Evolutionary conservation across 2,888 invertebrate genomes (phyloP).

Genomic region (Lasioglossum oenotherae): DNA sequence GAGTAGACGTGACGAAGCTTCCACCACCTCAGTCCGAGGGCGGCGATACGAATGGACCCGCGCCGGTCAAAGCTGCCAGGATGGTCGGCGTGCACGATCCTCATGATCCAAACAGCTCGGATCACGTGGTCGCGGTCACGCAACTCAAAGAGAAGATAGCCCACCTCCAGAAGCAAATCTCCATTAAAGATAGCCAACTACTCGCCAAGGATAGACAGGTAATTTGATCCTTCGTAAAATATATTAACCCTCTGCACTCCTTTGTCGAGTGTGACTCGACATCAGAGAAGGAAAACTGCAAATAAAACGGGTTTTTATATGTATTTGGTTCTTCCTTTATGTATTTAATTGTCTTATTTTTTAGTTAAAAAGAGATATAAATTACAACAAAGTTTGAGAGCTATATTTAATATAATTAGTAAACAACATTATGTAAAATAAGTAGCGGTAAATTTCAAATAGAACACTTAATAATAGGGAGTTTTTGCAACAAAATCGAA

Average conservation of each 20-base stretch:
- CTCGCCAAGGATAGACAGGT: conserved; percentile 96
- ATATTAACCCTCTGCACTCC: neutral
- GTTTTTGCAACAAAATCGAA: too few species aligned
- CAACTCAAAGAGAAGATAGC: conserved; percentile 97
- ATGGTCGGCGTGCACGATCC: conserved; percentile 83
- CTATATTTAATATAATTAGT: too few species aligned
- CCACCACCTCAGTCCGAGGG: conserved; percentile 83
- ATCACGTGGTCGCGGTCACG: conserved; percentile 97
- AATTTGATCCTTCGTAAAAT: conserved; percentile 1
- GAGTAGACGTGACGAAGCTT: conserved; percentile 88
- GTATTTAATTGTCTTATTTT: too few species aligned
- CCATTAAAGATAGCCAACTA: conserved; percentile 93
- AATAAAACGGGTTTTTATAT: too few species aligned
- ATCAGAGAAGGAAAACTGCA: too few species aligned
- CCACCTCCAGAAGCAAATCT: conserved; percentile 94
- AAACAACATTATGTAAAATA: too few species aligned
- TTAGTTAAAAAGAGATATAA: too few species aligned
- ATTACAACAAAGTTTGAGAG: too few species aligned
- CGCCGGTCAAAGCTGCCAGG: conserved; percentile 85
- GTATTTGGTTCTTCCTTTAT: too few species aligned
- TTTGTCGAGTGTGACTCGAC: too few species aligned
- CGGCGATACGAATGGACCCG: conserved; percentile 85
- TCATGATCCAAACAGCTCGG: conserved; percentile 93
- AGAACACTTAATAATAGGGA: too few species aligned
- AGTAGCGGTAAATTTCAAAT: too few species aligned